These are phyloP conservation scores for Benthosema pterotum DNA, from an alignment of 2,797 vertebrate species.

Conservation along the genomic window DNA sequence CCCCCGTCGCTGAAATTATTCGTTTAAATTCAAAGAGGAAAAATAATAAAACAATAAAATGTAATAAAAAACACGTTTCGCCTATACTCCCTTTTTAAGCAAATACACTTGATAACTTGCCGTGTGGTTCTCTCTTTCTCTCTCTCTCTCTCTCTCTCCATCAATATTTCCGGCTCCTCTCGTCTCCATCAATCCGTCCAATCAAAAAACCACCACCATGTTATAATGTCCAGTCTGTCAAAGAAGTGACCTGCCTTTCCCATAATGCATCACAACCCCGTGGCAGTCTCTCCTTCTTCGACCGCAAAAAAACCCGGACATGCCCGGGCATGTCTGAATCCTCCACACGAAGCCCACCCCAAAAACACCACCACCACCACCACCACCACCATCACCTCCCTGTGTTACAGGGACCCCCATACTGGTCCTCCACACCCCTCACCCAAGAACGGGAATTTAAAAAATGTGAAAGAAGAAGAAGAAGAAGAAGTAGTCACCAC, in stretches of 20 bases:
- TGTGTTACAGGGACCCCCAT: slow-evolving; percentile 54
- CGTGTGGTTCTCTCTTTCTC: no score
- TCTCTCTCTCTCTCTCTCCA: slow-evolving; percentile 1
- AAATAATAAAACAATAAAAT: no score
- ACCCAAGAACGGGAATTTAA: no score
- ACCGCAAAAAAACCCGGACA: no score
- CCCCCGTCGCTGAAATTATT: no score
- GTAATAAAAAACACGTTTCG: slow-evolving; percentile 53
- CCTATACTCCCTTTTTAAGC: slow-evolving; percentile 52
- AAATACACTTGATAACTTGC: slow-evolving; percentile 47
- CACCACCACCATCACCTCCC: no score
- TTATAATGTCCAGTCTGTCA: slow-evolving; percentile 50
- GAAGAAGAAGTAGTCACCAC: no score
- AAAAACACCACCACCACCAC: no score
- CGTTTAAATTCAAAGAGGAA: no score
- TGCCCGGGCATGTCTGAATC: no score
- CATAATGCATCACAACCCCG: slow-evolving; percentile 32
- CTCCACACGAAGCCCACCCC: slow-evolving; percentile 67
- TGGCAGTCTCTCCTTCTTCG: slow-evolving; percentile 52
- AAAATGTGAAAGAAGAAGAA: no score
- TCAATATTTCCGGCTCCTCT: slow-evolving; percentile 30
- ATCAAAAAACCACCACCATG: slow-evolving; percentile 34
- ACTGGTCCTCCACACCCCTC: slow-evolving; percentile 61
- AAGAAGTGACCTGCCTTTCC: slow-evolving; percentile 64
- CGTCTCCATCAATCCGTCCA: slow-evolving; percentile 39